These are phyloP conservation scores for Myotis myotis DNA, from an alignment of 2,797 vertebrate genomes.

Conservation along the genomic window DNA sequence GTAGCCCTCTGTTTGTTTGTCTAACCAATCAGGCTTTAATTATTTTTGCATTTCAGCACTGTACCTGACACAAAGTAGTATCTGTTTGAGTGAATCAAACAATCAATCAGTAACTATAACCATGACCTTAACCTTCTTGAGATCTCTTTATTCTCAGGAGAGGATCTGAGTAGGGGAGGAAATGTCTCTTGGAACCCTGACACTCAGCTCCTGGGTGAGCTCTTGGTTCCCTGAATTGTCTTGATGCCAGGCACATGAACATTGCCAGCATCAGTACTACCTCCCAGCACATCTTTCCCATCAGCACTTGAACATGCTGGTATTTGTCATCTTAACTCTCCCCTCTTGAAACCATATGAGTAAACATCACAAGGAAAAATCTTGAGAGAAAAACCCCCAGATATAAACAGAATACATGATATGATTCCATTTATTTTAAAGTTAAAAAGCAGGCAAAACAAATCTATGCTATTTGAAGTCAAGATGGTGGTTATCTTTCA, in stretches of 20 bases:
- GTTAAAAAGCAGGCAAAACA: neutral
- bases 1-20: neutral
- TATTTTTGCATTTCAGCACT: neutral
- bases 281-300: neutral
- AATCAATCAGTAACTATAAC: neutral
- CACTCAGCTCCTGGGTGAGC: neutral
- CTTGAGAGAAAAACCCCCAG: neutral
- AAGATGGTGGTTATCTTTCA: neutral
- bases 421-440: neutral
- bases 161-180: neutral
- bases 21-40: neutral
- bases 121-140: neutral
- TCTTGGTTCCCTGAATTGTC: neutral
- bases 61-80: neutral
- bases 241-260: neutral
- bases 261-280: no score
- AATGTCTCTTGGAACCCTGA: neutral
- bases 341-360: neutral
- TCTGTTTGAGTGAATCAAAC: neutral
- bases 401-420: neutral
- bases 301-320: neutral
- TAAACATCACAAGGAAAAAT: conserved; percentile 30
- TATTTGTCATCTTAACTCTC: neutral
- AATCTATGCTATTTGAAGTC: neutral
- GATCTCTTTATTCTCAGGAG: neutral